Evolutionary conservation across 2,797 vertebrate species (phyloP).

Genomic region (Stomatorhinus walkeri): DNA sequence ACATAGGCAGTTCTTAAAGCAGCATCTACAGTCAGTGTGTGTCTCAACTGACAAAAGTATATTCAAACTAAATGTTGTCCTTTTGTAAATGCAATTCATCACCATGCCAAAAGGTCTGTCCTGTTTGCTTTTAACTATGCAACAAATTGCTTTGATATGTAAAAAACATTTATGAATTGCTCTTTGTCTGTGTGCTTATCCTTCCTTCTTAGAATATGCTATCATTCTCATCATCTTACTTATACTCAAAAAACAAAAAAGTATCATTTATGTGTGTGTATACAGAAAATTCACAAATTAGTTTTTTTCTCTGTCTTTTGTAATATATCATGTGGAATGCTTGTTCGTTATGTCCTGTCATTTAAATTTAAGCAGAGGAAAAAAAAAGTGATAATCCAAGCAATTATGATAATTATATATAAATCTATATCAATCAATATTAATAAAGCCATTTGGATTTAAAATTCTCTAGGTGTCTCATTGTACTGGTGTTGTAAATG

Average conservation of each 20-base stretch:
- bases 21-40: slow-evolving; percentile 46
- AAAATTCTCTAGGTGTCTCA: slow-evolving; percentile 43
- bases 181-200: slow-evolving; percentile 36
- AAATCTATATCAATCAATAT: slow-evolving; percentile 43
- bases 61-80: slow-evolving; percentile 12
- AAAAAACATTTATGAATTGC: slow-evolving; percentile 30
- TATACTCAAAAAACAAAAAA: slow-evolving; percentile 49
- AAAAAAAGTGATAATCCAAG: slow-evolving; percentile 61
- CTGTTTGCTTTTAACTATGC: slow-evolving; percentile 72
- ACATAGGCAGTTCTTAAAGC: background rate
- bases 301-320: slow-evolving; percentile 61
- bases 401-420: slow-evolving; percentile 64
- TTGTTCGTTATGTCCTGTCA: slow-evolving; percentile 69
- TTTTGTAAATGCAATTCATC: slow-evolving; percentile 38
- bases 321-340: slow-evolving; percentile 74
- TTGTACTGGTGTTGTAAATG: slow-evolving; percentile 27
- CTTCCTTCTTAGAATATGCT: slow-evolving; percentile 41
- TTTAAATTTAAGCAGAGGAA: slow-evolving; percentile 63
- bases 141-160: slow-evolving; percentile 56
- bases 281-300: slow-evolving; percentile 41
- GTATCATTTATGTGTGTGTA: slow-evolving; percentile 42
- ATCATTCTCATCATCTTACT: slow-evolving; percentile 41
- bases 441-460: slow-evolving; percentile 72
- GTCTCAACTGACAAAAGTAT: slow-evolving; percentile 37
- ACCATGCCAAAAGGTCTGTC: slow-evolving; percentile 42